Base-by-base conservation (phyloP, 1,140 invertebrate species). In the Reticulitermes speratus region DNA sequence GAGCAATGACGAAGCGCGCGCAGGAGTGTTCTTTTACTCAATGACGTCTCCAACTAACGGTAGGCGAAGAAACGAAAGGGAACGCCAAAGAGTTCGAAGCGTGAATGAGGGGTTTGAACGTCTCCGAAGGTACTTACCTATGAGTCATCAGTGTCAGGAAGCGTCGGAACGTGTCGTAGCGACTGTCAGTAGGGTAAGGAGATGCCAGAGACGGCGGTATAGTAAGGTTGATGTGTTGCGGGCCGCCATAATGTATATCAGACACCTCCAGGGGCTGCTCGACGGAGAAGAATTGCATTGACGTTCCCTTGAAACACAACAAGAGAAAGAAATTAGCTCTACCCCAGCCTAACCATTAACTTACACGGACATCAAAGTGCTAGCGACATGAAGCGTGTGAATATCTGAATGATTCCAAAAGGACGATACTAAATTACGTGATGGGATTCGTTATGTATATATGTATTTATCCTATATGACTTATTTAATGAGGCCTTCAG, bases 171-270 rank as follows among this genome's bases (percentile, higher is more conserved):
- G 52, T 89, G 92, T 85, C 7, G 44, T 90, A 93, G 86, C 38
- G 2, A n/a, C 38, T 23, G 38, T 19, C 30, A 23, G 19, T 21
- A 83, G 19, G 19, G 19, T 21, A 0, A 83, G 38, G 38, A 25
- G 65, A 25, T 75, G n/a, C n/a, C 45, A 45, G 44, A 45, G 32
- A n/a, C 21, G 83, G 19, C 83, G 83, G 12, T 52, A 16, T 45
- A 92, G 91, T 88, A 93, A 93, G 89, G 93, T 93, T 84, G 93
- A 93, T 86, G 93, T 93, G 21, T 87, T 93, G 83, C 89, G 91
- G 86, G 90, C 91, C 0, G 93, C 93, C 16, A 92, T 93, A 38
- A 90, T 91, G n/a, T 93, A 93, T 88, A 93, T 93, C 86, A 88
- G 90, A 75, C 88, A 92, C 82, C 89, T 93, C 19, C 91, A 93